Base-by-base conservation (phyloP, 2,888 invertebrate species). In the Hypsopygia costalis region DNA sequence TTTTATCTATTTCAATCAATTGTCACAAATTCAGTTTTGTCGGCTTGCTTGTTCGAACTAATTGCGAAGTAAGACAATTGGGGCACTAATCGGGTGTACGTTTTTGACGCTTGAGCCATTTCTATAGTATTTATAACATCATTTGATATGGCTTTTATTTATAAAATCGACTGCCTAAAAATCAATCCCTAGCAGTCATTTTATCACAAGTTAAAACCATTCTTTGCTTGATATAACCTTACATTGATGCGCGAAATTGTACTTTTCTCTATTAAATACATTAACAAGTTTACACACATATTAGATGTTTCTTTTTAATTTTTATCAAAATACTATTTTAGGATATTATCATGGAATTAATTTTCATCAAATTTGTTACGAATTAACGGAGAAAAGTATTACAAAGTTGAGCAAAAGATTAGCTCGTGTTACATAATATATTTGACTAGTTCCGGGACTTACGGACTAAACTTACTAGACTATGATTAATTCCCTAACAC, bases 401-500 rank as follows among this genome's bases (percentile, higher is more conserved):
- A 54, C 51, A 52, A 55, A 53, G 47, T 78, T 77, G 80, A 83
- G 81, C 80, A 76, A 70, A 62, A 58, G 57, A 68, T 64, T 76
- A 74, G 81, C 81, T 70, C 81, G 63, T 52, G 62, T 62, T 67
- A 71, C 49, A 58, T 55, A 62, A 67, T 70, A 77, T 69, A 79
- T 80, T 80, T 87, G 87, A 88, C 87, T 88, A 88, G 87, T 80
- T 75, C 63, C 71, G 73, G 75, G 54, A 56, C 81, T 85, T 86
- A 86, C 42, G 46, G 67, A 77, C 81, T 64, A 54, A 46, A 25
- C 64, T 72, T 69, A 69, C 51, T 63, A 69, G 62, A 62, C 64
- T 78, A 80, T 66, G 62, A 61, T 60, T 68, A 63, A 52, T 62
- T 65, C 60, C 55, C 75, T 83, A 82, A 79, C 76, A 85, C 86